phyloP scores from a whole-genome alignment of 2,797 vertebrate species.

The Macropus fuliginosus region DNA sequence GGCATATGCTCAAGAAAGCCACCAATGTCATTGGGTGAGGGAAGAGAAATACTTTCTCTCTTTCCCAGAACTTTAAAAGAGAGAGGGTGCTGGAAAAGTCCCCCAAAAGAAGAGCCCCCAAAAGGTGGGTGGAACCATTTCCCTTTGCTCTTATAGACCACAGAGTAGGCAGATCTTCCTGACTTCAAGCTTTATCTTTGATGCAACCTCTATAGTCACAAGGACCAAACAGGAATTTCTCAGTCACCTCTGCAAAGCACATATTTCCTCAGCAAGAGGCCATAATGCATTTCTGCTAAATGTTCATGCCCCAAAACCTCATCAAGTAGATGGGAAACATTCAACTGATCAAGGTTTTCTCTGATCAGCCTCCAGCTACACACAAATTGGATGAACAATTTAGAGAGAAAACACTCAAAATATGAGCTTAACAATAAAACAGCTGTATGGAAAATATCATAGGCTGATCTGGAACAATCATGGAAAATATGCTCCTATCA shows the following conservation, averaged over 20 bases:
- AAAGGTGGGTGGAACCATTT: not conserved
- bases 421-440: not conserved
- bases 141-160: not conserved
- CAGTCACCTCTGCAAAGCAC: not conserved
- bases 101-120: not conserved
- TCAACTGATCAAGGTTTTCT: not conserved
- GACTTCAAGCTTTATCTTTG: not conserved
- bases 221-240: not conserved
- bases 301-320: not conserved
- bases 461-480: not conserved
- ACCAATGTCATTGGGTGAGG: not conserved
- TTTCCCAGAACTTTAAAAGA: not conserved
- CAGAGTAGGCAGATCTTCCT: not conserved
- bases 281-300: not conserved
- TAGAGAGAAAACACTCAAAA: slow-evolving; percentile 10
- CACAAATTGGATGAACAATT: slow-evolving; percentile 20
- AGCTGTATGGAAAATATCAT: not conserved
- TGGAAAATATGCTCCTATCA: not conserved
- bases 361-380: not conserved
- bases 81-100: not conserved
- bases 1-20: not conserved
- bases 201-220: not conserved
- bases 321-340: not conserved
- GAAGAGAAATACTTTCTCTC: not conserved
- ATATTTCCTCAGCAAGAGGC: not conserved